Evolutionary conservation across 2,888 invertebrate species (phyloP), one percentile per base, ranked within the genome.

Genomic region (Drosophila demipolita): DNA sequence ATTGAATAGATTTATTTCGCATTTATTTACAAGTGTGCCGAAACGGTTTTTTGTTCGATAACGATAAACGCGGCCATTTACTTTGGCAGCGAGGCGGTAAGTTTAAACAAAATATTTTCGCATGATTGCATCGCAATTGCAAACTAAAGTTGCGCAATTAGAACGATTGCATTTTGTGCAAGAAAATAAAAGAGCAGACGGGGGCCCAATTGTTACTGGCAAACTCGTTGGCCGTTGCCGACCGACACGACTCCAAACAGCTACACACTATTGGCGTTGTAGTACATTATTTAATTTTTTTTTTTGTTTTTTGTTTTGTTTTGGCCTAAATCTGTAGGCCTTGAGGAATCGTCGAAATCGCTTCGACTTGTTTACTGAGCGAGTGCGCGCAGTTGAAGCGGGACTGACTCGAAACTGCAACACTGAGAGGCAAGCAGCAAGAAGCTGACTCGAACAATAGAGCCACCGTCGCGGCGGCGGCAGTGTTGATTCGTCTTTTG

Each of bases 311-410:
- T 40, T 45, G 23, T 38, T 54, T 38, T 55, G 54, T 55, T 74
- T 81, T 87, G 86, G 87, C 87, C 87, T 87, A 87, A 87, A 87
- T 87, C 82, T 86, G 86, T 89, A 87, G 87, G 87, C 87, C 87
- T 87, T 87, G 87, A 87, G 87, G 88, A 87, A 87, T 87, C 88
- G 90, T 88, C 86, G 86, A 86, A 87, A 88, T 89, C 90, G 83
- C 86, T 89, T 78, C 76, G 85, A 89, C 88, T 90, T 88, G 89
- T 82, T 89, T 85, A 76, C 90, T 77, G 85, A 85, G 90, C 67
- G 67, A 57, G 57, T 83, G 83, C 82, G 82, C 81, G 83, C 78
- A 71, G 81, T 78, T 75, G 78, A 74, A 75, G 80, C 82, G 79
- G 79, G 78, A 77, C 78, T 69, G 78, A 64, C 66, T 65, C 59